These are phyloP conservation scores for Parazoanthus atlanticus DNA, from an alignment of 92 coral and sea anemone genomes.

Conservation along the genomic window DNA sequence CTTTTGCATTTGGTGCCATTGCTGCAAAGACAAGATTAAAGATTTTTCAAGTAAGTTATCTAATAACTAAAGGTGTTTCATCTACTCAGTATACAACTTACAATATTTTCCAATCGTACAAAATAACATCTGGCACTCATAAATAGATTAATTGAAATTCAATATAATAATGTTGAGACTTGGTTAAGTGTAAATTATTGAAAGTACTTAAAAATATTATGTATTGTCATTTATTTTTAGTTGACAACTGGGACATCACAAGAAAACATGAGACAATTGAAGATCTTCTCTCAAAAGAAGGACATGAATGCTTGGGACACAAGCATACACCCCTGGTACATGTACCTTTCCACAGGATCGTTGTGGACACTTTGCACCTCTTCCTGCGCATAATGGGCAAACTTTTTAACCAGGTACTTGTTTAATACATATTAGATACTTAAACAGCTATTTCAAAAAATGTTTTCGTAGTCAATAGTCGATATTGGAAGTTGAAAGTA, in stretches of 20 bases:
- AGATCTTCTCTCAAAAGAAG: not conserved
- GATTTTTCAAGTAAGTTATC: slow-evolving; percentile 50
- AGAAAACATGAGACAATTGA: not conserved
- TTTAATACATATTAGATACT: slow-evolving; percentile 19
- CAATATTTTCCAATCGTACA: not conserved
- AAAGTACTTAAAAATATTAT: too few relatives aligned
- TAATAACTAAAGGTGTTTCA: not conserved
- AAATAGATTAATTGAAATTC: not conserved
- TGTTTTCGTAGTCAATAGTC: not conserved
- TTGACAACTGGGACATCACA: slow-evolving; percentile 13
- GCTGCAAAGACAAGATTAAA: slow-evolving; percentile 36
- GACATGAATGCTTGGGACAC: not conserved
- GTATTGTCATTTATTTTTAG: not conserved
- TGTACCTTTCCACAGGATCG: slow-evolving; percentile 2
- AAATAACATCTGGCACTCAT: too few relatives aligned
- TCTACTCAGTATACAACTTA: too few relatives aligned
- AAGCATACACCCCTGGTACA: not conserved
- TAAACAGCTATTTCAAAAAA: too few relatives aligned
- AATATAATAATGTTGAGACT: not conserved
- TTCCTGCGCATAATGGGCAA: slow-evolving; percentile 46
- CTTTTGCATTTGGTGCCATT: slow-evolving; percentile 49
- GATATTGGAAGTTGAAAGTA: not conserved
- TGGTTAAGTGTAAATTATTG: not conserved
- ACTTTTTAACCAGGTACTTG: slow-evolving; percentile 53
- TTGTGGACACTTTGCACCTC: slow-evolving; percentile 44